Conservation (phyloP, 2,113 vertebrate species). For the Donacobius atricapilla region DNA sequence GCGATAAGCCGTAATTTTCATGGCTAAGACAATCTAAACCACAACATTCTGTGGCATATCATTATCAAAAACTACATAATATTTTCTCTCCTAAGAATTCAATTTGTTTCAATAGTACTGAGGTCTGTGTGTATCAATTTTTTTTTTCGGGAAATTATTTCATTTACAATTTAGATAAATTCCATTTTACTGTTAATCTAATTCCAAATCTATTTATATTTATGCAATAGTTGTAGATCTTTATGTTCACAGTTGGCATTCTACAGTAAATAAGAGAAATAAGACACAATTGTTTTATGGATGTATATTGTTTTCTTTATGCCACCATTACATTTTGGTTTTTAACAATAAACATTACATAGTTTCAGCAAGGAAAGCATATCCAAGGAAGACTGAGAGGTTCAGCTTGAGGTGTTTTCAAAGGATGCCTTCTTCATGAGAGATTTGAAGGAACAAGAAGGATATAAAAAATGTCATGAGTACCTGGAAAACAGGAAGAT, state of each 20-base stretch:
- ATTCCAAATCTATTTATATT: background rate
- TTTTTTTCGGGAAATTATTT: background rate
- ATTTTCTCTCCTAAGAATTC: background rate
- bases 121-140: background rate
- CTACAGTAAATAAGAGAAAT: background rate
- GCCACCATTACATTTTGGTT: background rate
- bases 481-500: background rate
- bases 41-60: background rate
- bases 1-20: background rate
- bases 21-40: background rate
- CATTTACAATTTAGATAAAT: background rate
- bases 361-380: background rate
- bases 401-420: background rate
- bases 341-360: background rate
- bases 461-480: background rate
- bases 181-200: background rate
- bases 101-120: background rate
- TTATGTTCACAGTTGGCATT: background rate
- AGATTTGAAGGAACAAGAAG: background rate
- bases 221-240: background rate
- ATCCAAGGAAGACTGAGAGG: background rate
- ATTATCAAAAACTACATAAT: background rate
- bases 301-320: background rate
- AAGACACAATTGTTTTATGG: background rate
- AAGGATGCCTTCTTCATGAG: background rate